These are phyloP conservation scores for Neodontobutis hainanensis DNA, from an alignment of 2,113 vertebrate genomes.

Conservation along the genomic window DNA sequence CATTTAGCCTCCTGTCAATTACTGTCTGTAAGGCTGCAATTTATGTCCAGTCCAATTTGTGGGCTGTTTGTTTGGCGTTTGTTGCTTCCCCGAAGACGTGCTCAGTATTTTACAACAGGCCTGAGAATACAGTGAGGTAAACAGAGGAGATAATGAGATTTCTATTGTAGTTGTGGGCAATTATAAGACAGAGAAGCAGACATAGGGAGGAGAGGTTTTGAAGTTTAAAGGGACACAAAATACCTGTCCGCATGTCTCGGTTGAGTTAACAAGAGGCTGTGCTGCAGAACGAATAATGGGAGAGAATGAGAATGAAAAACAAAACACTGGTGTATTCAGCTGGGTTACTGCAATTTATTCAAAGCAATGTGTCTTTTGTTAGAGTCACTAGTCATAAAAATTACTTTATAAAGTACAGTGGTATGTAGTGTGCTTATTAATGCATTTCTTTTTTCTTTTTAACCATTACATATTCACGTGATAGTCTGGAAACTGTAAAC, in stretches of 20 bases:
- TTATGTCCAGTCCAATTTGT: slow-evolving; percentile 69
- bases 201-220: slow-evolving; percentile 4
- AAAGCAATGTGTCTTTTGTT: too few relatives aligned
- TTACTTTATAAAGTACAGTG: too few relatives aligned
- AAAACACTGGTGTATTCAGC: too few relatives aligned
- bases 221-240: slow-evolving; percentile 49
- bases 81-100: slow-evolving; percentile 53
- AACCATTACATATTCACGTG: too few relatives aligned
- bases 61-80: slow-evolving; percentile 40
- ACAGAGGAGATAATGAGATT: slow-evolving; percentile 53
- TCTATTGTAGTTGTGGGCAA: slow-evolving; percentile 35
- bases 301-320: slow-evolving; percentile 12
- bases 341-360: too few relatives aligned
- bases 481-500: too few relatives aligned
- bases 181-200: slow-evolving; percentile 32
- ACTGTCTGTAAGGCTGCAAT: slow-evolving; percentile 69
- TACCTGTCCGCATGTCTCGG: slow-evolving; percentile 31
- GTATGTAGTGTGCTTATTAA: too few relatives aligned
- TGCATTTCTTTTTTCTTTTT: too few relatives aligned
- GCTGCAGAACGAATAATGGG: slow-evolving; percentile 13
- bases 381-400: too few relatives aligned
- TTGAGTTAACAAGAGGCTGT: slow-evolving; percentile 23
- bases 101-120: slow-evolving; percentile 64
- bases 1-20: slow-evolving; percentile 71
- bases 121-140: slow-evolving; percentile 18